A percentile compares a stretch with the other conserved stretches of the same genome.
Conservation (phyloP, 2,797 vertebrate genomes). For the Malacoraja senta region DNA sequence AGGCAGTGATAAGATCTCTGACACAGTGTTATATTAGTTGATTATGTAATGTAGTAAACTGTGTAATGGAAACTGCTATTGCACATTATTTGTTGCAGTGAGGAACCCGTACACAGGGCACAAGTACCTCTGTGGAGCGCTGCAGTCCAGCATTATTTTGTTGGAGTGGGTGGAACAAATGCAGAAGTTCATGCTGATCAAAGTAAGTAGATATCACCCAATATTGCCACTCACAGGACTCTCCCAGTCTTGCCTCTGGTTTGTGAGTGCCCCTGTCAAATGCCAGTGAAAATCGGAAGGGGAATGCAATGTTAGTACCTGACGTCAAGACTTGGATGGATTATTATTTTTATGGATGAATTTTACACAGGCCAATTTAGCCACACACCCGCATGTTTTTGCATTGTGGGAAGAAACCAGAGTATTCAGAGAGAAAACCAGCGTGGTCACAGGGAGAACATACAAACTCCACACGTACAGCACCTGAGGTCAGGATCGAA, state of each 20-base stretch:
- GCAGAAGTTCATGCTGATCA: slow-evolving; percentile 95
- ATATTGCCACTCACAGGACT: not conserved
- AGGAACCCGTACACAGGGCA: slow-evolving; percentile 88
- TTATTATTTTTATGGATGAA: not conserved
- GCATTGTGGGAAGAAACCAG: not conserved
- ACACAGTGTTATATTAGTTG: not conserved
- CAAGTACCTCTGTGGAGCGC: slow-evolving; percentile 87
- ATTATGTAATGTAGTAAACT: not conserved
- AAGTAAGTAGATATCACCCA: slow-evolving; percentile 61
- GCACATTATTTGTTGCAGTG: slow-evolving; percentile 58
- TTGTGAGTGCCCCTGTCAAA: slow-evolving; percentile 16
- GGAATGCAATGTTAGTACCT: not conserved
- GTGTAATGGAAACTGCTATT: not conserved
- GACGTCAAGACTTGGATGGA: not conserved
- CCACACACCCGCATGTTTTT: not conserved
- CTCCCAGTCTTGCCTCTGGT: not conserved
- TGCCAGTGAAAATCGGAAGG: not conserved
- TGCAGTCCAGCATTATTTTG: slow-evolving; percentile 85
- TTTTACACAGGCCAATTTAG: not conserved
- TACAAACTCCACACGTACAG: too few relatives aligned
- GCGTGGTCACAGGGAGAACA: too few relatives aligned
- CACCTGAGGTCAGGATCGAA: too few relatives aligned
- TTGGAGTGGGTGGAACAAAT: slow-evolving; percentile 91
- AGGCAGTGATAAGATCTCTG: not conserved
- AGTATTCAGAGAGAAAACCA: too few relatives aligned